Conservation (phyloP, 1,140 invertebrate genomes). For the Lerema accius region DNA sequence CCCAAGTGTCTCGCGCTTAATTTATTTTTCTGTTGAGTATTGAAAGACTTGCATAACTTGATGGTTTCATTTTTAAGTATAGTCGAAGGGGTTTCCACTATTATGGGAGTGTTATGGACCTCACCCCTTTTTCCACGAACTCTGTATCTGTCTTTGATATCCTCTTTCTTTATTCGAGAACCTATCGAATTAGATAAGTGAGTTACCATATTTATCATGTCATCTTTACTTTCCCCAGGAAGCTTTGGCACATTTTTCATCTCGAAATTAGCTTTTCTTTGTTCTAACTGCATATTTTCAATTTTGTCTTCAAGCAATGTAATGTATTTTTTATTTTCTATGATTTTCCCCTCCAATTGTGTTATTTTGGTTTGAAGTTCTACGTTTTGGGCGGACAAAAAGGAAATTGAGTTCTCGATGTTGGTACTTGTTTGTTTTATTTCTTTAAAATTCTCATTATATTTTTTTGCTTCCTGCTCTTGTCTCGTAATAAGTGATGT, state of each 20-base stretch:
- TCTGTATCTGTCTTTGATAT: conserved; percentile 11
- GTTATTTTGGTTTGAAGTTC: conserved; percentile 7
- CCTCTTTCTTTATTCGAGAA: not conserved
- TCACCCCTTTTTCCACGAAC: not conserved
- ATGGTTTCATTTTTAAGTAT: not conserved
- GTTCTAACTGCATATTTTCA: conserved; percentile 5
- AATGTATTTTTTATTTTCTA: conserved; percentile 8
- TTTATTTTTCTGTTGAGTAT: conserved; percentile 1
- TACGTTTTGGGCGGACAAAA: conserved; percentile 3
- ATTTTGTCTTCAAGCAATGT: conserved; percentile 5
- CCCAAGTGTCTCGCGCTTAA: not conserved
- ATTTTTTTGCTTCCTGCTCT: conserved; percentile 5
- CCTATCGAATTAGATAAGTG: not conserved
- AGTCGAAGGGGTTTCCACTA: not conserved
- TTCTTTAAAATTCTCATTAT: conserved; percentile 7
- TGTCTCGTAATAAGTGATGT: conserved; percentile 1
- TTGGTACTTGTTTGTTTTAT: conserved; percentile 3
- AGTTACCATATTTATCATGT: conserved; percentile 5
- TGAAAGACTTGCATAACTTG: not conserved
- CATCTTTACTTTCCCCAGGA: not conserved
- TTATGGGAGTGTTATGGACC: not conserved
- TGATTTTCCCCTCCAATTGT: not conserved
- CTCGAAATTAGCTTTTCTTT: conserved; percentile 7
- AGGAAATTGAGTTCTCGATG: conserved; percentile 9
- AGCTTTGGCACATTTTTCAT: conserved; percentile 11